Conservation (phyloP, 2,797 vertebrate species). For the Artibeus jamaicensis region DNA sequence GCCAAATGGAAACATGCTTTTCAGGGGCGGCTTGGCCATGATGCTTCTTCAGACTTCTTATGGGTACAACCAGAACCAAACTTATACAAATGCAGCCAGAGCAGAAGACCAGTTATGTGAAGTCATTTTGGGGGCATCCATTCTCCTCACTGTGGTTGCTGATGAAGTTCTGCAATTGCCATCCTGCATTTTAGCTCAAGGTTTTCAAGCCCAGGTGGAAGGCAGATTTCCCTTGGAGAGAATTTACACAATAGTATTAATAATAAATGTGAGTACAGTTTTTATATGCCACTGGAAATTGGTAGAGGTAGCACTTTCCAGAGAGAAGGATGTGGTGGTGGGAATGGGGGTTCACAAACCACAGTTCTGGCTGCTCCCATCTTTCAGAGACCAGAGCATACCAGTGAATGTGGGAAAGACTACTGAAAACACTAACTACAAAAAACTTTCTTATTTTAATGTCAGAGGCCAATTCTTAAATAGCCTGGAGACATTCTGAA, state of each 20-base stretch:
- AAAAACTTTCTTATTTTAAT: constrained; percentile 51
- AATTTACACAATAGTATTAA: neutral
- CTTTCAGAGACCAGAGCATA: neutral
- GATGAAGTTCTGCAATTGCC: neutral
- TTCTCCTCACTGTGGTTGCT: neutral
- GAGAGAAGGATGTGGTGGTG: neutral
- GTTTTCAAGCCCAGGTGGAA: neutral
- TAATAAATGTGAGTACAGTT: neutral
- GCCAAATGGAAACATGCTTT: neutral
- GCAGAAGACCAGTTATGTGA: neutral
- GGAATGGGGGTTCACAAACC: neutral
- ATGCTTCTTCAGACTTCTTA: neutral
- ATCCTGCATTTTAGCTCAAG: neutral
- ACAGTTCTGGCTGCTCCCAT: neutral
- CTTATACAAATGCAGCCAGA: neutral
- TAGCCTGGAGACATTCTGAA: constrained; percentile 39
- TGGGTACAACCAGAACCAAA: neutral
- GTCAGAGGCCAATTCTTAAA: constrained; percentile 52
- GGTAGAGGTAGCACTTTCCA: neutral
- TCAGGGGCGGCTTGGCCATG: neutral
- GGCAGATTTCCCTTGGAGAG: neutral
- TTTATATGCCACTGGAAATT: neutral
- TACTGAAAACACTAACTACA: constrained; percentile 22
- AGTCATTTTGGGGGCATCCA: neutral
- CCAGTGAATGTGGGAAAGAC: constrained; percentile 31